Evolutionary conservation across 2,797 vertebrate species (phyloP).

Genomic region (Lithobates pipiens): DNA sequence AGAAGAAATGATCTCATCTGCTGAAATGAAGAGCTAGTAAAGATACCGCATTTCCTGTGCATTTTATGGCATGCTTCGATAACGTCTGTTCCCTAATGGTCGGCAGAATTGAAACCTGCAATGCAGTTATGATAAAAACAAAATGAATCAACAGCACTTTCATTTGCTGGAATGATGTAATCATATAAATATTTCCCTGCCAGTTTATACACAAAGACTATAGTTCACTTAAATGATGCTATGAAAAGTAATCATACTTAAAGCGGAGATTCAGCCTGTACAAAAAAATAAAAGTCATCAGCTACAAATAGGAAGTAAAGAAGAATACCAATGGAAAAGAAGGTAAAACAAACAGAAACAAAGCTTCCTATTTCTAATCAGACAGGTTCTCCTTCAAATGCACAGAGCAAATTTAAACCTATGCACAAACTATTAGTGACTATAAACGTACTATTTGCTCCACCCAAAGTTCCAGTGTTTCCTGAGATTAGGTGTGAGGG

Average conservation of each 20-base stretch:
- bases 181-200: background rate
- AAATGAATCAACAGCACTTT: background rate
- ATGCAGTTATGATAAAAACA: constrained; percentile 34
- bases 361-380: too few species aligned
- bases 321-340: too few species aligned
- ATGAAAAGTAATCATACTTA: background rate
- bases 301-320: too few species aligned
- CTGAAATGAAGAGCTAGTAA: background rate
- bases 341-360: too few species aligned
- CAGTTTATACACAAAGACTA: background rate
- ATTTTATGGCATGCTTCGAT: constrained; percentile 20
- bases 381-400: too few species aligned
- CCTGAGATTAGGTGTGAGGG: too few species aligned
- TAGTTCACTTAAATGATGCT: background rate
- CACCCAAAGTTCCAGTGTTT: too few species aligned
- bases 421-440: too few species aligned
- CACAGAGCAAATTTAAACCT: too few species aligned
- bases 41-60: constrained; percentile 23
- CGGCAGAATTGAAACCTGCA: constrained; percentile 7
- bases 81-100: constrained; percentile 20
- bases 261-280: too few species aligned
- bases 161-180: background rate
- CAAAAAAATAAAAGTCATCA: too few species aligned
- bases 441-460: too few species aligned
- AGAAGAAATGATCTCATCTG: constrained; percentile 5